phyloP scores from a whole-genome alignment of 1,140 invertebrate genomes.

The Globodera rostochiensis region DNA sequence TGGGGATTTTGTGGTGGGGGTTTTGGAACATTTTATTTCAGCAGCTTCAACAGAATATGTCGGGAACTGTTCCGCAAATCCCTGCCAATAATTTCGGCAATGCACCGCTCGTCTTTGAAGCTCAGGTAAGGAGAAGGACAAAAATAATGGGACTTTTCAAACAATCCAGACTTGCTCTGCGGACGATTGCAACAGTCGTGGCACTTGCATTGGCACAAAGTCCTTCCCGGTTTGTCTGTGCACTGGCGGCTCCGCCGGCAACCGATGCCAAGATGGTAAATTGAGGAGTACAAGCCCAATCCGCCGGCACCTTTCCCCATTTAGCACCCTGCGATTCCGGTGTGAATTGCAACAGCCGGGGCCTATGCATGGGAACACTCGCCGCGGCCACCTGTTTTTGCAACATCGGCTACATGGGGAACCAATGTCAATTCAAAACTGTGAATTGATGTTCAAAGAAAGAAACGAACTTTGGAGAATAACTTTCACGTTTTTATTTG shows the following conservation, averaged over 20 bases:
- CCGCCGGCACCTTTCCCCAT: background rate
- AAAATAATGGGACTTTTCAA: too few species aligned
- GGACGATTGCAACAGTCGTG: conserved; percentile 30
- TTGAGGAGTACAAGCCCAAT: background rate
- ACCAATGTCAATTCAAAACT: conserved; percentile 30
- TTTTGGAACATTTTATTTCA: too few species aligned
- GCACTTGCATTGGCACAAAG: conserved; percentile 43
- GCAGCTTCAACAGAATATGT: background rate
- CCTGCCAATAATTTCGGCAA: background rate
- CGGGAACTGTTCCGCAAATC: background rate
- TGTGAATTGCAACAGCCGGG: conserved; percentile 37
- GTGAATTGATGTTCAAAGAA: background rate
- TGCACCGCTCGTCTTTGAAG: background rate
- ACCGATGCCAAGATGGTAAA: conserved; percentile 27
- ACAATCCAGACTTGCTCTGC: conserved; percentile 26
- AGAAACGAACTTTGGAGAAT: background rate
- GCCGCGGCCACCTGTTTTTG: conserved; percentile 32
- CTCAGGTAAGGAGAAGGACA: background rate
- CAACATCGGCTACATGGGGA: conserved; percentile 32
- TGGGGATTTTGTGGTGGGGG: too few species aligned
- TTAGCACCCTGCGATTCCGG: conserved; percentile 28
- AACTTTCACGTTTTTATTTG: too few species aligned
- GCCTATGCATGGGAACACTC: conserved; percentile 34
- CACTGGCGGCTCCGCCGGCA: conserved; percentile 30
- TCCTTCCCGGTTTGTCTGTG: conserved; percentile 35